Base-by-base conservation (phyloP, 2,888 invertebrate species). In the Idaea straminata region DNA sequence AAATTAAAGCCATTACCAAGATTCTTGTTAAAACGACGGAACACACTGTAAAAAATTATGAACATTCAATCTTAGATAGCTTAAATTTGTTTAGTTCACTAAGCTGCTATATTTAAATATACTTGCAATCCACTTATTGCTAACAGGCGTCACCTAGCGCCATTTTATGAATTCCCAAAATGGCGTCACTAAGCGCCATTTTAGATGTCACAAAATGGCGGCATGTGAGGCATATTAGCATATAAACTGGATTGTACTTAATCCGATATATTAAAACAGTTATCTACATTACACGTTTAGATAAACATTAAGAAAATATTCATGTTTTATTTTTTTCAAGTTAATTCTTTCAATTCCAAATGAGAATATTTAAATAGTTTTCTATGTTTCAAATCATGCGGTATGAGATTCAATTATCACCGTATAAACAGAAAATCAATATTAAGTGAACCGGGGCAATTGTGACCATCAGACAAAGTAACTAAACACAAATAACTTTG, bases 231-330 rank as follows among this genome's bases (percentile, higher is more conserved):
- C 6, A 2, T 47, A 47, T 47, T 47, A 10, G 47, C 47, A 47
- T 13, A 47, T 47, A 13, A 47, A 47, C 47, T 47, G 47, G 13
- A 47, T 7, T 5, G 13, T 47, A 47, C 13, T 47, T 47, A 47
- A 47, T 7, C 5, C 47, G 47, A 47, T 47, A 47, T 34, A 59
- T 7, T 59, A 69, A 73, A 62, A 69, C 69, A 62, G 66, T 64
- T 68, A 66, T 66, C 72, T 72, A 72, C 71, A 66, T 70, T 77
- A 77, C 69, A 80, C 77, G 74, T 81, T 79, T 74, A 82, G 79
- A 84, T 87, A 89, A 83, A 86, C 79, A 79, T 85, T 88, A 88
- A 82, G 83, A 91, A 91, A 91, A 91, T 90, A 91, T 87, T 47
- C 69, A 83, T 80, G 78, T 81, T 80, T 79, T 72, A 76, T 77